Base-by-base conservation (phyloP, 92 coral and sea anemone genomes). In the Bergia sp. region DNA sequence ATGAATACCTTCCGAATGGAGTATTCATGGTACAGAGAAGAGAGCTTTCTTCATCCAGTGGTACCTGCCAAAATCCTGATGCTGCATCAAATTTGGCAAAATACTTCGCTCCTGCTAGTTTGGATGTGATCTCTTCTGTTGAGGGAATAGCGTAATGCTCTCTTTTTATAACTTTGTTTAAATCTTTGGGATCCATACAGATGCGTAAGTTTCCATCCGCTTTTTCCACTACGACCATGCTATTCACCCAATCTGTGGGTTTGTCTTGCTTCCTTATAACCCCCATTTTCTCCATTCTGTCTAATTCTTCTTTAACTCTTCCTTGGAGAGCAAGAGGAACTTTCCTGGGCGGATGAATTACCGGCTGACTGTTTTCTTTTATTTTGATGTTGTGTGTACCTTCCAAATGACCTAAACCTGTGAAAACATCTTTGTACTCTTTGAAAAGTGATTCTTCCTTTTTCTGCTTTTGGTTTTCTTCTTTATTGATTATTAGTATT, bases 321-420 rank as follows among this genome's bases (percentile, higher is more conserved):
- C 57, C 90, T 57, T 87, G 36, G 23, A 88, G 88, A 66, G 88
- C 90, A 57, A 65, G 89, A 65, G 89, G 91, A 44, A 45, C 78
- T 66, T 77, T 89, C 57, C 79, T 69, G 49, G 83, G 61, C 78
- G 64, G 64, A 55, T 55, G 38, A 23, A 89, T 73, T 16, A 89
- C 91, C 15, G 91, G 91, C 29, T 71, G 42, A 18, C 84, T 49
- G 18, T 43, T 73, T 7, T 80, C 66, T 41, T 89, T 81, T 21
- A 89, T 81, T 72, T 89, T 76, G 77, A 89, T 89, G 89, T 89
- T 80, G 74, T 89, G 83, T 21, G 91, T 88, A 39, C 75, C 83
- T 53, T 89, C 80, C 29, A 89, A 42, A 53, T 88, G 83, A 15
- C 89, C 91, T n/a, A 89, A 82, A 4, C 91, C 91, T 82, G 72